Base-by-base conservation (phyloP, 2,888 invertebrate genomes). In the Serripes groenlandicus region DNA sequence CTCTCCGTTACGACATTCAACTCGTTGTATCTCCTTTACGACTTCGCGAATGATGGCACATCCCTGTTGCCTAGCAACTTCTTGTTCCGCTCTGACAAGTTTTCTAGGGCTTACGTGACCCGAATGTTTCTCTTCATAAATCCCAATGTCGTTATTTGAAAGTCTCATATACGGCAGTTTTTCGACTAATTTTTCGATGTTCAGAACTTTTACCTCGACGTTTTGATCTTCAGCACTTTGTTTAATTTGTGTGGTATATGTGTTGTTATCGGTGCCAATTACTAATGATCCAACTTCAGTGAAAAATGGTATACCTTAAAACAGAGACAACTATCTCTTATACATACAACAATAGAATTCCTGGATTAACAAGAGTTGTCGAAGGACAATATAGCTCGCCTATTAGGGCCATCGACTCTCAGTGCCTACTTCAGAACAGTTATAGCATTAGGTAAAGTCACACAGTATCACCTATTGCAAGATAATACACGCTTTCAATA, bases 81-180 rank as follows among this genome's bases (percentile, higher is more conserved):
- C 72, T 52, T 84, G 80, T 60, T 89, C 88, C 28, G 89, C 89
- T 42, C 69, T 52, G 18, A 86, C 81, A 18, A 88, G 54, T 34
- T 78, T 81, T 66, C 89, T 54, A 4, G 89, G 89, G 56, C 79
- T 89, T 9, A 89, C 83, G 28, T 81, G 71, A 5, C 89, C 89
- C 1, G 85, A 77, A 34, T 84, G 72, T 28, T 35, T 74, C 37
- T 23, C 30, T 52, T 83, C 75, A 2, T 30, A 70, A 2, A 87
- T 32, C 0, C 78, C 87, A 23, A 78, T 35, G 42, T 89, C 88
- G 1, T 72, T 52, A 1, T 68, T 7, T 2, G 75, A 42, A 52
- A 86, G 78, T 35, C 78, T 71, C 52, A 89, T 35, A 56, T 85
- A 87, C 11, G 89, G 87, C 58, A 83, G 85, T 35, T 28, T 60